A percentile compares a stretch with the other conserved stretches of the same genome.
Conservation (phyloP, 2,888 invertebrate species). For the Nezara viridula region DNA sequence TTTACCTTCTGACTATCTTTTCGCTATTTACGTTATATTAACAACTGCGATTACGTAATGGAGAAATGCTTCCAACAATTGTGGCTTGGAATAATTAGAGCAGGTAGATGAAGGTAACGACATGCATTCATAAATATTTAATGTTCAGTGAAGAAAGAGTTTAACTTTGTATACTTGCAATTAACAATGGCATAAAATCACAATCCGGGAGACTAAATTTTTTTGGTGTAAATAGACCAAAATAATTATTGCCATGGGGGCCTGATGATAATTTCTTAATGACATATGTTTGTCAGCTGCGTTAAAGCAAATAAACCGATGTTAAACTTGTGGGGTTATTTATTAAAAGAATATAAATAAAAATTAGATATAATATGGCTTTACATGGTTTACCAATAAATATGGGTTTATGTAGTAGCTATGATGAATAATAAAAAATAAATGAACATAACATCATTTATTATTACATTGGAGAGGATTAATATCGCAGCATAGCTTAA, state of each 20-base stretch:
- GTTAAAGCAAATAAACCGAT: no score
- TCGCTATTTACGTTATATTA: slow-evolving; percentile 23
- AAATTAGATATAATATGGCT: no score
- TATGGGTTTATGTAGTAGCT: no score
- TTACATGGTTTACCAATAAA: no score
- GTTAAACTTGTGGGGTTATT: no score
- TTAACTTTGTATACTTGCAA: neutral
- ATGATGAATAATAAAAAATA: no score
- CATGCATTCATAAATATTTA: slow-evolving; percentile 18
- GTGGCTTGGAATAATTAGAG: slow-evolving; percentile 20
- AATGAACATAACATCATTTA: no score
- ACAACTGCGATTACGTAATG: neutral
- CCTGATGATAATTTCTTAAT: neutral
- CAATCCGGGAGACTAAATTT: no score
- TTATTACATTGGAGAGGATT: no score
- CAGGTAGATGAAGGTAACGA: neutral
- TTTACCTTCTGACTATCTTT: slow-evolving; percentile 25
- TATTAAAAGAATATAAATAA: no score
- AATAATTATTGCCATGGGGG: neutral
- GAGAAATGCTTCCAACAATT: slow-evolving; percentile 24
- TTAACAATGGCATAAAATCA: neutral
- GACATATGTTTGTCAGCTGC: neutral
- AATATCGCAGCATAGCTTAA: no score
- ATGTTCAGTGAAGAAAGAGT: slow-evolving; percentile 25
- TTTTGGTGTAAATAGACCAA: neutral